Evolutionary conservation across 2,797 vertebrate species (phyloP).

Genomic region (Aeoliscus strigatus): DNA sequence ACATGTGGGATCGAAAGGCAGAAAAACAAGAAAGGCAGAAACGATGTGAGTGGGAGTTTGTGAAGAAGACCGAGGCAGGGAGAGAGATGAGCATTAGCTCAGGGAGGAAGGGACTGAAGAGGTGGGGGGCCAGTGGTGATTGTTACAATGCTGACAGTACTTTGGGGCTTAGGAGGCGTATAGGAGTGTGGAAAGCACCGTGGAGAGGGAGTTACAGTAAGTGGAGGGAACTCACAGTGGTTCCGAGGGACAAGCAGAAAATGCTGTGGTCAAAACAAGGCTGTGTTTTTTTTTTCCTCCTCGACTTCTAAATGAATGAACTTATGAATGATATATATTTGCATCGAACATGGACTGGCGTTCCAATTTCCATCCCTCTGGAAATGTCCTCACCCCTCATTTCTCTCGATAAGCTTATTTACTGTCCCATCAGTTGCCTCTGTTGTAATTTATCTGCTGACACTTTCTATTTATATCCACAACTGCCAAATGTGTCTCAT

Average conservation of each 20-base stretch:
- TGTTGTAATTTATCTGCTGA: too few species aligned
- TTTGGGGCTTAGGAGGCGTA: constrained; percentile 12
- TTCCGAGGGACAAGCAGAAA: constrained; percentile 3
- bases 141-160: constrained; percentile 44
- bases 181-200: constrained; percentile 8
- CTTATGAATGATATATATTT: too few species aligned
- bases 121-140: constrained; percentile 15
- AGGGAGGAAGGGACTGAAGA: constrained; percentile 26
- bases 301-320: too few species aligned
- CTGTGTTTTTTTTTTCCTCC: constrained; percentile 27
- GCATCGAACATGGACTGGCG: too few species aligned
- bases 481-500: too few species aligned
- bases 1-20: constrained; percentile 10
- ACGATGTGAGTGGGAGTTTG: constrained; percentile 9
- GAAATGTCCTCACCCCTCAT: too few species aligned
- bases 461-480: too few species aligned
- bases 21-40: constrained; percentile 9
- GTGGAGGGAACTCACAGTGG: constrained; percentile 1
- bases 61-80: constrained; percentile 7
- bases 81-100: constrained; percentile 31
- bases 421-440: too few species aligned
- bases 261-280: constrained; percentile 10
- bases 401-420: too few species aligned
- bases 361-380: too few species aligned
- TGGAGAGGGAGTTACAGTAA: constrained; percentile 8